A percentile compares a stretch with the other conserved stretches of the same genome.
These are phyloP conservation scores for Neoarius graeffei DNA, from an alignment of 2,113 vertebrate species.

Conservation along the genomic window DNA sequence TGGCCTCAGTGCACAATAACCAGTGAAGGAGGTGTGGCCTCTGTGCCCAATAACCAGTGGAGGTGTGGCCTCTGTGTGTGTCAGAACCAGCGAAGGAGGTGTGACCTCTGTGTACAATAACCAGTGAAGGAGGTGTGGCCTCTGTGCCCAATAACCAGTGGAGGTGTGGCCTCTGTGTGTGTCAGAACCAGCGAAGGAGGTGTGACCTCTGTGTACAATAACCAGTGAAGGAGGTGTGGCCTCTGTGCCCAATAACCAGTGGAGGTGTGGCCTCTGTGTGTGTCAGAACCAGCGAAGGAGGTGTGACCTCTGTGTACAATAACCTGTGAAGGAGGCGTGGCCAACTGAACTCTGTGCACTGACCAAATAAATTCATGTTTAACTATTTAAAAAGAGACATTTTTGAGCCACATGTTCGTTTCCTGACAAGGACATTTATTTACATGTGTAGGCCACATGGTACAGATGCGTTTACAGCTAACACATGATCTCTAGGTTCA, in stretches of 20 bases:
- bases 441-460: slow-evolving; percentile 25
- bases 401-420: background rate
- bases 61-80: background rate
- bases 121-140: no score
- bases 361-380: background rate
- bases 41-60: background rate
- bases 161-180: no score
- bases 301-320: no score
- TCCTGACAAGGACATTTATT: slow-evolving; percentile 39
- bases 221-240: background rate
- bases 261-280: background rate
- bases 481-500: slow-evolving; percentile 1
- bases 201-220: background rate
- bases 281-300: background rate
- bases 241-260: background rate
- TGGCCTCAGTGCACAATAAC: background rate
- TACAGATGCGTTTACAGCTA: slow-evolving; percentile 13
- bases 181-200: background rate
- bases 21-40: background rate
- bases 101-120: no score
- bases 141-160: no score
- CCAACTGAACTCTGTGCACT: background rate
- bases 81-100: background rate
- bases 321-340: background rate
- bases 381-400: background rate